Percentiles rank a stretch among this genome's conserved stretches.
These are phyloP conservation scores for Myotis myotis DNA, from an alignment of 2,797 vertebrate genomes.

Conservation along the genomic window DNA sequence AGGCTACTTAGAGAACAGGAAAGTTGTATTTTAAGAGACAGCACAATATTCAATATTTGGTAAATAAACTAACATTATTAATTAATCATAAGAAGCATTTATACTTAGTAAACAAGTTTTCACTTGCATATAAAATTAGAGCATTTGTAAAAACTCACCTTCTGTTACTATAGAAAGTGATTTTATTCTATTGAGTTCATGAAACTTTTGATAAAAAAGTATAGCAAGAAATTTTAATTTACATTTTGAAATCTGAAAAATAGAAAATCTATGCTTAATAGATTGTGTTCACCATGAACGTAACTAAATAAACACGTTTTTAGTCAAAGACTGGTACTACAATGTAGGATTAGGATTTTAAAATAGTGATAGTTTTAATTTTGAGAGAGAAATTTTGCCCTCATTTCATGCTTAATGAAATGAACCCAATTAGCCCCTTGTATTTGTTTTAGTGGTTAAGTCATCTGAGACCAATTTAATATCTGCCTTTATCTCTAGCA, in stretches of 20 bases:
- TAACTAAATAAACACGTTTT: slow-evolving; percentile 7
- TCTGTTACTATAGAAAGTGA: background rate
- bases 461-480: slow-evolving; percentile 41
- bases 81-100: background rate
- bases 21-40: background rate
- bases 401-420: slow-evolving; percentile 64
- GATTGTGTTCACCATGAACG: background rate
- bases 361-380: slow-evolving; percentile 45
- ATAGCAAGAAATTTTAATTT: background rate
- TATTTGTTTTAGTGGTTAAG: slow-evolving; percentile 53
- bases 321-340: background rate
- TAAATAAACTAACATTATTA: background rate
- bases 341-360: background rate
- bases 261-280: background rate
- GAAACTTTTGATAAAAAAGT: background rate
- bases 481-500: slow-evolving; percentile 48
- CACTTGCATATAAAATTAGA: background rate
- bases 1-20: background rate
- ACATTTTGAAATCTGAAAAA: background rate
- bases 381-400: slow-evolving; percentile 10
- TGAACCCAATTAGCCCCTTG: slow-evolving; percentile 39
- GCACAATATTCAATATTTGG: background rate
- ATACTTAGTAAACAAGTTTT: background rate
- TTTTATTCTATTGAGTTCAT: background rate
- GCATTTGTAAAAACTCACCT: background rate